Base-by-base conservation (phyloP, 2,113 vertebrate species). In the Paraplagusia blochii region DNA sequence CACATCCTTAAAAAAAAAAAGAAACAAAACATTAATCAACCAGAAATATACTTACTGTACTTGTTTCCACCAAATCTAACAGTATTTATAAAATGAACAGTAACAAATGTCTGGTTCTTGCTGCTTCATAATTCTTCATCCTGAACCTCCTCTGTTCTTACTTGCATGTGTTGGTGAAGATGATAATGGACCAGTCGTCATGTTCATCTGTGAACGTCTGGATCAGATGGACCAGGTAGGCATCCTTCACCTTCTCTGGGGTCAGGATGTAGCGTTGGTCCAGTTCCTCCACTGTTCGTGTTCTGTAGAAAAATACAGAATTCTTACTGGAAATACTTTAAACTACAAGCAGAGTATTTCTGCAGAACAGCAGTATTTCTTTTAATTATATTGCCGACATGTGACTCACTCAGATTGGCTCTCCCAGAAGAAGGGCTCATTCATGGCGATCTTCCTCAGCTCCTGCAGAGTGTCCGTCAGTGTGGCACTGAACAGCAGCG, bases 81-180 rank as follows among this genome's bases (percentile, higher is more conserved):
- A 35, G 15, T 43, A 5, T 16, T 18, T 33, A 34, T 44, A n/a
- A n/a, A 12, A 16, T 29, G 36, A 38, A 38, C 36, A 15, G 14
- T 5, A 7, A 33, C 11, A n/a, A n/a, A 42, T 39, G 9, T 9
- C 33, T 36, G 46, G 17, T n/a, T n/a, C n/a, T n/a, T n/a, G n/a
- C n/a, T n/a, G n/a, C n/a, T n/a, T n/a, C n/a, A n/a, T n/a, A n/a
- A n/a, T n/a, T n/a, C n/a, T n/a, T n/a, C n/a, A n/a, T n/a, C n/a
- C 17, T 61, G 4, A 45, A 22, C 38, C 1, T 1, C 29, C 9
- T 14, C 1, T 17, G 15, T 62, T 58, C 95, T 87, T 85, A 99
- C 97, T 98, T 99, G 97, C 97, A 98, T 0, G 97, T 98, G 71
- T 89, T 97, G 54, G 95, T 98, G 63, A 99, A 99, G 83, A 99